These are phyloP conservation scores for Eupeodes corollae DNA, from an alignment of 1,140 invertebrate species.

Conservation along the genomic window DNA sequence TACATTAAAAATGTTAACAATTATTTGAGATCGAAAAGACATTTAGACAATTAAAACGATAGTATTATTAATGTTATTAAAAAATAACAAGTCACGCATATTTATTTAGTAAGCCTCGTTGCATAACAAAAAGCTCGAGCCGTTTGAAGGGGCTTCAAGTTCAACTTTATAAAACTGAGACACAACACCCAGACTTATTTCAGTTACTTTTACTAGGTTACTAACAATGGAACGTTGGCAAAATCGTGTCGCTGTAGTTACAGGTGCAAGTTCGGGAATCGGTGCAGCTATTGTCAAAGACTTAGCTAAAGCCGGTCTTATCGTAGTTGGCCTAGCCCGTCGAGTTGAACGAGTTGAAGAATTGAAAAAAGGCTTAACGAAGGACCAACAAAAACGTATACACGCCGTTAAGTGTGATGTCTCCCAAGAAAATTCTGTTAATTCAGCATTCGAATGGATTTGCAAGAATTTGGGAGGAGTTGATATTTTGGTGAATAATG, in stretches of 20 bases:
- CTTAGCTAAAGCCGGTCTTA: conserved; percentile 46
- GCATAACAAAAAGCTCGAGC: no score
- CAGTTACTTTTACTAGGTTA: no score
- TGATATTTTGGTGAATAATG: conserved; percentile 59
- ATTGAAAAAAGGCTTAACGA: conserved; percentile 12
- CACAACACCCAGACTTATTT: no score
- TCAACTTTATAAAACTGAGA: no score
- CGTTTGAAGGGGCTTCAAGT: no score
- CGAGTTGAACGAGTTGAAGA: conserved; percentile 44
- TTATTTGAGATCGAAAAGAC: no score
- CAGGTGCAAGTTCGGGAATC: conserved; percentile 55
- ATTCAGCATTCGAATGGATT: conserved; percentile 48
- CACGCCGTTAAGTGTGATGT: conserved; percentile 47
- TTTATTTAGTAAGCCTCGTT: no score
- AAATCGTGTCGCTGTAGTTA: conserved; percentile 52
- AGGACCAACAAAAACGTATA: conserved; percentile 23
- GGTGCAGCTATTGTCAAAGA: conserved; percentile 42
- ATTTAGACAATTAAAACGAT: no score
- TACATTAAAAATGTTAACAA: no score
- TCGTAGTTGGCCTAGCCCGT: conserved; percentile 53
- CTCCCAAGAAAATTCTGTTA: conserved; percentile 48
- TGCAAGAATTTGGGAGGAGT: conserved; percentile 46
- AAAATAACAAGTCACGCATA: no score
- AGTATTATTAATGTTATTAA: no score
- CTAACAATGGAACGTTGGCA: conserved; percentile 49